Conservation (phyloP, 2,888 invertebrate genomes). For the Pimpla rufipes region DNA sequence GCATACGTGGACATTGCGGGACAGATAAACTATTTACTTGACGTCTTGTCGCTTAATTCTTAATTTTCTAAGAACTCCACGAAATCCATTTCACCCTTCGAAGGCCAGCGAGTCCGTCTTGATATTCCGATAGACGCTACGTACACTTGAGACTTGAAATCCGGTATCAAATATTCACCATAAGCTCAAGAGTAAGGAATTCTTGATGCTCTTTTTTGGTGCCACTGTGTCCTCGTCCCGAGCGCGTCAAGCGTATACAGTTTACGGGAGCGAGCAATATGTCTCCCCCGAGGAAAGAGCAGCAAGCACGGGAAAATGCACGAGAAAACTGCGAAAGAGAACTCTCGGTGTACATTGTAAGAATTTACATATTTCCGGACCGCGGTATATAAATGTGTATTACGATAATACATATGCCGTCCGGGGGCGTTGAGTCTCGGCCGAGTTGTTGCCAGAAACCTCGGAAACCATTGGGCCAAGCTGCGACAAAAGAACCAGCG, state of each 20-base stretch:
- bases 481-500: neutral
- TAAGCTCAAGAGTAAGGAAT: conserved; percentile 7
- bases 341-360: conserved; percentile 7
- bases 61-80: no score
- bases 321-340: conserved; percentile 27
- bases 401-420: conserved; percentile 19
- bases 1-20: neutral
- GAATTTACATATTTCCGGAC: conserved; percentile 49
- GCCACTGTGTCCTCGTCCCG: neutral
- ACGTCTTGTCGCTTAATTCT: neutral
- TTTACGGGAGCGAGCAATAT: conserved; percentile 55
- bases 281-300: conserved; percentile 14
- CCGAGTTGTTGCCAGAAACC: conserved; percentile 11
- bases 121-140: neutral
- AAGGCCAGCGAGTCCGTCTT: neutral
- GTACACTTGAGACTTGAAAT: neutral
- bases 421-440: neutral
- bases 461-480: neutral
- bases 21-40: conserved; percentile 1
- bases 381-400: conserved; percentile 23
- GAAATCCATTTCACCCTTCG: neutral
- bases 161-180: conserved; percentile 2
- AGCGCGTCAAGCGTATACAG: conserved; percentile 38
- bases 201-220: neutral
- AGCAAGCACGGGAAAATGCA: conserved; percentile 12